Percentiles rank a stretch among this genome's conserved stretches.
phyloP scores from a whole-genome alignment of 2,797 vertebrate genomes.

The Cichlasoma orientale region DNA sequence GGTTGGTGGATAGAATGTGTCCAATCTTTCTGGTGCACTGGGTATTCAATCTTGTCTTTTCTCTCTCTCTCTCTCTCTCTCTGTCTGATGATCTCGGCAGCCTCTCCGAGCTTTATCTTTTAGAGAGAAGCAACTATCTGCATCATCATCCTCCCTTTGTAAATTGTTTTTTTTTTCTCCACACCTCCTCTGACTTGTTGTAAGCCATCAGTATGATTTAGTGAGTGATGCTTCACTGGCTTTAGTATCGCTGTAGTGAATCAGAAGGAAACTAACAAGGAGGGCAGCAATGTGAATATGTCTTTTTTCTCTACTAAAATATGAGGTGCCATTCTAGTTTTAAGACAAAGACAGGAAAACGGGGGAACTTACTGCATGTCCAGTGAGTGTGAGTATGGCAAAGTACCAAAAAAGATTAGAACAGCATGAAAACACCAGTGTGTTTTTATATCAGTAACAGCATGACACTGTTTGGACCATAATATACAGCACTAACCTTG shows the following conservation, averaged over 20 bases:
- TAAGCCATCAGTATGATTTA: conserved; percentile 64
- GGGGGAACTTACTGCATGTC: not conserved
- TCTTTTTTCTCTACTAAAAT: conserved; percentile 12
- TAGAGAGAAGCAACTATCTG: conserved; percentile 58
- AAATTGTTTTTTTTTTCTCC: conserved; percentile 58
- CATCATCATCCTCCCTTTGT: conserved; percentile 66
- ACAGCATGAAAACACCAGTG: not conserved
- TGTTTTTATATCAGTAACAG: not conserved
- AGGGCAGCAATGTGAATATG: conserved; percentile 35
- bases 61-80: not conserved
- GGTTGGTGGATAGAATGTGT: conserved; percentile 40
- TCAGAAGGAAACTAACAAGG: conserved; percentile 47
- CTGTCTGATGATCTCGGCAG: conserved; percentile 43
- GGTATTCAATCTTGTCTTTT: conserved; percentile 58
- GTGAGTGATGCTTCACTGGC: conserved; percentile 51
- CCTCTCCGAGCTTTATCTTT: conserved; percentile 54
- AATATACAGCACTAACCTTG: not conserved
- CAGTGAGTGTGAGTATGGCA: not conserved
- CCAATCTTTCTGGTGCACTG: conserved; percentile 42
- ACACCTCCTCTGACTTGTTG: conserved; percentile 58
- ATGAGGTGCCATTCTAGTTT: conserved; percentile 5
- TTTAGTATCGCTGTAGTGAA: conserved; percentile 41
- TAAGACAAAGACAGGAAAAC: not conserved
- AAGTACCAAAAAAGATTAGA: not conserved
- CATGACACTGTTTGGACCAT: not conserved